Base-by-base conservation (phyloP, 2,888 invertebrate species). In the Carcina quercana region DNA sequence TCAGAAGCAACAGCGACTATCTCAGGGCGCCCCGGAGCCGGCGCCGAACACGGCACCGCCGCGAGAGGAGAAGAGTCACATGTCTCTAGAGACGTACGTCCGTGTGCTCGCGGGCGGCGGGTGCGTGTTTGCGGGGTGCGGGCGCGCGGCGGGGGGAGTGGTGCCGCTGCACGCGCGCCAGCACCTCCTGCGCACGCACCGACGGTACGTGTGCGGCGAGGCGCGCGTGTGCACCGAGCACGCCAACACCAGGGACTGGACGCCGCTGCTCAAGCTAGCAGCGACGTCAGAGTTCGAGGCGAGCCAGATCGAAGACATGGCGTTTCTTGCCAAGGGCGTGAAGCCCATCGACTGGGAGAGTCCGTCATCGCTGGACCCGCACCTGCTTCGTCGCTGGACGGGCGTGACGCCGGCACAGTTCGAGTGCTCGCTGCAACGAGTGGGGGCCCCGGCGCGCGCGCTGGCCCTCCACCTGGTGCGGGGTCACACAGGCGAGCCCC, bases 261-360 rank as follows among this genome's bases (percentile, higher is more conserved):
- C 12, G 12, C 24, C 11, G 24, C 8, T 10, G 8, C n/a, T 8
- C 20, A 20, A 8, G 20, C 20, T 2, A 12, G 12, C 3, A 24
- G 6, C 7, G 11, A 11, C 10, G 1, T 6, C 5, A n/a, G 15
- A 11, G 2, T 33, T 33, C 33, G 25, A 15, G 3, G 24, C 3
- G 24, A 28, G 28, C 1, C 26, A 34, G n/a, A 21, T 34, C 13
- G 34, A 13, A 4, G 34, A 34, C 26, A 26, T 30, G 30, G 3
- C 27, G 15, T 30, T 30, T 22, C 21, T 34, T 4, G 12, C 30
- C 20, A 19, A 20, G 8, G 5, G 13, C 3, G 6, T 13, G 13
- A 13, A 21, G 6, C 22, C 31, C 10, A 10, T 31, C 11, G 28
- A 28, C 25, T 25, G 24, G n/a, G 21, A 15, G 1, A 12, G 30